Evolutionary conservation across 2,888 invertebrate genomes (phyloP).

Genomic region (Gisinianus flammeolus): DNA sequence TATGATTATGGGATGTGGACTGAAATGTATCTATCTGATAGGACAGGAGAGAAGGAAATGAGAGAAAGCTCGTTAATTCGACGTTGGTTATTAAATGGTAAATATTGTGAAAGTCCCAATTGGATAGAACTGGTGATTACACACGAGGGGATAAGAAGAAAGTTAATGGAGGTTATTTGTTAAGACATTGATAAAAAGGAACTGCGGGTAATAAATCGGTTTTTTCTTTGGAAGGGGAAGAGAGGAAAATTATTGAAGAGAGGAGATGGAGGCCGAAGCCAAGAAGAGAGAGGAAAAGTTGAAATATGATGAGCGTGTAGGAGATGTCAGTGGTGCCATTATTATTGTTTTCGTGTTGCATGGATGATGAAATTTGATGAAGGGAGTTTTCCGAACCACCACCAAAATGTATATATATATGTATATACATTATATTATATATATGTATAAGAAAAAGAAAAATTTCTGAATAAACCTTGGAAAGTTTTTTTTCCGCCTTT

Average conservation of each 20-base stretch:
- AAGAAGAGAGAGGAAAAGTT: not conserved
- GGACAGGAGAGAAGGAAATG: too few relatives aligned
- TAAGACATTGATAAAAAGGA: conserved; percentile 19
- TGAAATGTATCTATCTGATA: too few relatives aligned
- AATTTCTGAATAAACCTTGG: not conserved
- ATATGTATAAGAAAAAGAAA: not conserved
- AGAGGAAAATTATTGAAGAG: not conserved
- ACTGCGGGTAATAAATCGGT: not conserved
- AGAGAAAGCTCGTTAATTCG: too few relatives aligned
- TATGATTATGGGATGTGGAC: too few relatives aligned
- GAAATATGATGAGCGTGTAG: conserved; percentile 22
- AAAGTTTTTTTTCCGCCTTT: not conserved
- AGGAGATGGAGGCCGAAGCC: not conserved
- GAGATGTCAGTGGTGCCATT: conserved; percentile 12
- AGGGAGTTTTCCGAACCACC: not conserved
- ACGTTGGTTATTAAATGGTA: not conserved
- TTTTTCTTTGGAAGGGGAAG: too few relatives aligned
- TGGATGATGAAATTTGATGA: conserved; percentile 12
- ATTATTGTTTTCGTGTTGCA: not conserved
- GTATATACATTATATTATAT: too few relatives aligned
- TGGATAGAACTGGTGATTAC: not conserved
- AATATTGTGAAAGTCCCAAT: not conserved
- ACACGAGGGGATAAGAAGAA: not conserved
- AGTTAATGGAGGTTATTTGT: not conserved
- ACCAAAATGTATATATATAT: too few relatives aligned